A percentile compares a stretch with the other conserved stretches of the same genome.
These are phyloP conservation scores for Mico argentatus DNA, from an alignment of 2,797 vertebrate genomes.

Conservation along the genomic window DNA sequence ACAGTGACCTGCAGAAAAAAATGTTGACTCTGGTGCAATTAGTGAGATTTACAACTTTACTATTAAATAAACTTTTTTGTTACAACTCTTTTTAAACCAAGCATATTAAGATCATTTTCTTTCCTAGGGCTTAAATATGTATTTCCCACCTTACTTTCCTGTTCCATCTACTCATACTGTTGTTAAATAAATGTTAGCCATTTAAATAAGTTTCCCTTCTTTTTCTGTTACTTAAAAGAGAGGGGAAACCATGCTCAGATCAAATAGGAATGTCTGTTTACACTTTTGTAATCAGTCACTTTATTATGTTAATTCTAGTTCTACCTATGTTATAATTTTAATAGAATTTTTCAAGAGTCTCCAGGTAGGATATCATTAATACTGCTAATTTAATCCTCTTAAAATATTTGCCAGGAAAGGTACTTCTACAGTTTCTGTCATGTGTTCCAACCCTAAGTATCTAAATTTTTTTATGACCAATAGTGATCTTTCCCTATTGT, in stretches of 20 bases:
- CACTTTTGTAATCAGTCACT: neutral
- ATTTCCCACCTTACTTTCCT: neutral
- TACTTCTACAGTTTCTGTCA: neutral
- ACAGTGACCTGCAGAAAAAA: slow-evolving; percentile 11
- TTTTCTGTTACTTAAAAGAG: neutral
- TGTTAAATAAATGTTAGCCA: neutral
- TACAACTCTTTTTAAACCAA: slow-evolving; percentile 28
- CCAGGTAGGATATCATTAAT: neutral
- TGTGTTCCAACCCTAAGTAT: slow-evolving; percentile 2
- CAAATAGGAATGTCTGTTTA: neutral
- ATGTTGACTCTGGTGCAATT: neutral
- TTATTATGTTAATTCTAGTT: neutral
- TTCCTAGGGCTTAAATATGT: neutral
- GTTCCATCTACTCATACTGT: neutral
- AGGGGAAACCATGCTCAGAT: neutral
- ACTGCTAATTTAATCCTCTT: slow-evolving; percentile 18
- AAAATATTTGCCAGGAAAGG: slow-evolving; percentile 36
- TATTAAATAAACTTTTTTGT: neutral
- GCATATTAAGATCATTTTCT: neutral
- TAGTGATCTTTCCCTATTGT: neutral
- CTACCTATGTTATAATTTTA: slow-evolving; percentile 5
- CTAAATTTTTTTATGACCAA: slow-evolving; percentile 39
- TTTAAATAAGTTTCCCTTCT: neutral
- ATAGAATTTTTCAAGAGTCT: neutral
- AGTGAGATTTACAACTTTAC: neutral